Percentiles rank a stretch among this genome's conserved stretches.
phyloP scores from a whole-genome alignment of 2,888 invertebrate genomes.

The Podotricha telesiphe region DNA sequence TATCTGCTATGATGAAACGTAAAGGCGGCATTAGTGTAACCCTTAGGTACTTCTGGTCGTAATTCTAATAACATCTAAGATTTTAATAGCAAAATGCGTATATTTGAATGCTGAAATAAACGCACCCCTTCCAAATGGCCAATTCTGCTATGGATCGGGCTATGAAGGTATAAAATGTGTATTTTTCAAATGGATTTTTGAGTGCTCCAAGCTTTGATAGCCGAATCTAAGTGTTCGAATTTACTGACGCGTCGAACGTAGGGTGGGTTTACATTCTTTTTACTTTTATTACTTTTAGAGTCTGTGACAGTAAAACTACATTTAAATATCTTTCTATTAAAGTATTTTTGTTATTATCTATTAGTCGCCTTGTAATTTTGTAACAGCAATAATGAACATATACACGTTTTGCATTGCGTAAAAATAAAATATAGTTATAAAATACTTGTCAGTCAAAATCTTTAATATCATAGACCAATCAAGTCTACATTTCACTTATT shows the following conservation, averaged over 20 bases:
- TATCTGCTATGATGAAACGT: conserved; percentile 59
- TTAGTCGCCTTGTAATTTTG: conserved; percentile 37
- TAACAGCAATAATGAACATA: conserved; percentile 45
- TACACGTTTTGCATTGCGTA: conserved; percentile 1
- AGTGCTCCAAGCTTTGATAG: conserved; percentile 79
- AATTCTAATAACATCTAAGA: conserved; percentile 61
- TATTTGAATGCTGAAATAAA: conserved; percentile 57
- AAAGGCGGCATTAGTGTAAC: conserved; percentile 62
- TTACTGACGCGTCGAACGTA: conserved; percentile 62
- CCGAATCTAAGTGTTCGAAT: conserved; percentile 76
- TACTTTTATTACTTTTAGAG: conserved; percentile 60
- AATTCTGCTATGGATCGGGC: conserved; percentile 59
- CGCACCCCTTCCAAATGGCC: conserved; percentile 62
- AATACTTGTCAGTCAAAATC: no score
- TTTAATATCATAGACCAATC: no score
- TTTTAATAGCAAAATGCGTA: conserved; percentile 54
- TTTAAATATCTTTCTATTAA: conserved; percentile 61
- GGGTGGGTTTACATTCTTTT: conserved; percentile 73
- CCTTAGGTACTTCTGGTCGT: conserved; percentile 54
- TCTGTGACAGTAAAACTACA: conserved; percentile 71
- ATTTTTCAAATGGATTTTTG: conserved; percentile 83
- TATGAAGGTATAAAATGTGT: conserved; percentile 66
- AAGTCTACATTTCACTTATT: no score
- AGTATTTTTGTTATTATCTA: conserved; percentile 27
- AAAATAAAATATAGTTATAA: no score